Conservation (phyloP, 2,888 invertebrate species). For the Polylopha cassiicola region DNA sequence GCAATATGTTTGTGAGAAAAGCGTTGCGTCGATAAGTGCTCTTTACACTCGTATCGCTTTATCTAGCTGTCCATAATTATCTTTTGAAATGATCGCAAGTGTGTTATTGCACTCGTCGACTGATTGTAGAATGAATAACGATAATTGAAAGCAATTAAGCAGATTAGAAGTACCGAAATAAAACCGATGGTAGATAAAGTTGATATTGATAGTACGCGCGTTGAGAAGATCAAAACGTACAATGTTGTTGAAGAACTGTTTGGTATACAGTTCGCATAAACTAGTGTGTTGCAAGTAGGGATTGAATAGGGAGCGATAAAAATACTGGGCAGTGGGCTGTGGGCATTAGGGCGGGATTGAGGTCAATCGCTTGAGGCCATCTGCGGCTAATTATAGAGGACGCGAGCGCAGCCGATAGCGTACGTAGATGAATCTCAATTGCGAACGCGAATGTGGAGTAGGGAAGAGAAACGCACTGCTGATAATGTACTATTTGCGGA, state of each 20-base stretch:
- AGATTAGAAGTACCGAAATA: neutral
- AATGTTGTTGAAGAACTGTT: neutral
- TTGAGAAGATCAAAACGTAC: neutral
- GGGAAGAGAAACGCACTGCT: constrained; percentile 30
- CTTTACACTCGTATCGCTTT: constrained; percentile 4
- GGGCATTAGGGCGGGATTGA: constrained; percentile 67
- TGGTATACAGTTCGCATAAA: neutral
- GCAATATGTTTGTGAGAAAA: constrained; percentile 30
- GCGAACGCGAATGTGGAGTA: constrained; percentile 39
- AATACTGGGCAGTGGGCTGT: constrained; percentile 58
- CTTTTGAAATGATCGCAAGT: constrained; percentile 9
- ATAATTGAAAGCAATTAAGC: constrained; percentile 7
- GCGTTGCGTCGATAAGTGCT: constrained; percentile 19
- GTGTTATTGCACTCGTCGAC: constrained; percentile 15
- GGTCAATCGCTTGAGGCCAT: constrained; percentile 75
- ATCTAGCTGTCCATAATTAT: constrained; percentile 6
- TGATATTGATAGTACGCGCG: neutral
- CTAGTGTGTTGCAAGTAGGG: constrained; percentile 35
- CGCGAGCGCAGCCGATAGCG: constrained; percentile 56
- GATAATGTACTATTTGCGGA: constrained; percentile 28
- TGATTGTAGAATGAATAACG: constrained; percentile 15
- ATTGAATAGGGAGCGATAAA: constrained; percentile 57
- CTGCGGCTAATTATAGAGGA: constrained; percentile 72
- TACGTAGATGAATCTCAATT: constrained; percentile 56
- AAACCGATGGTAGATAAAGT: constrained; percentile 4